Evolutionary conservation across 2,113 vertebrate species (phyloP).

Genomic region (Crotophaga sulcirostris): DNA sequence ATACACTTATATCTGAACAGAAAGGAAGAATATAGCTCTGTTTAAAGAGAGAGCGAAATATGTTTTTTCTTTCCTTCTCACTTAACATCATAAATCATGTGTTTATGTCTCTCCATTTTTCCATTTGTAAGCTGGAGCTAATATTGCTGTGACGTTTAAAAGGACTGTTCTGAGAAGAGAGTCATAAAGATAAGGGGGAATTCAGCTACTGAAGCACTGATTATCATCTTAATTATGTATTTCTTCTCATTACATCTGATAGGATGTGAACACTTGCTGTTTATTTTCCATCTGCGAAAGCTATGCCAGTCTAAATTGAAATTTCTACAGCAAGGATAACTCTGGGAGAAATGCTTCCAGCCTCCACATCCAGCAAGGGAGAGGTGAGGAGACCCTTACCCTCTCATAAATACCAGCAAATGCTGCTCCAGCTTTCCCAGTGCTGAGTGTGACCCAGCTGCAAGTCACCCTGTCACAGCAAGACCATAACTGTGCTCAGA

Average conservation of each 20-base stretch:
- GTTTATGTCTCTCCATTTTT: not conserved
- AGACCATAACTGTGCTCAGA: constrained; percentile 8
- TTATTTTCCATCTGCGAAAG: constrained; percentile 9
- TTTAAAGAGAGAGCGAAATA: not conserved
- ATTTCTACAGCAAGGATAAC: not conserved
- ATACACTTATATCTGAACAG: not conserved
- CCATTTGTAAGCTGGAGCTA: not conserved
- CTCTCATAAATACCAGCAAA: not conserved
- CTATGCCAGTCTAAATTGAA: not conserved
- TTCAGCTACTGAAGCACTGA: not conserved
- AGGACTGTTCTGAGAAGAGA: constrained; percentile 10
- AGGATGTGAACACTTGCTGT: not conserved
- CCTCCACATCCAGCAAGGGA: not conserved
- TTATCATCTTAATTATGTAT: constrained; percentile 22
- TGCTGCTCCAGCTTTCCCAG: not conserved
- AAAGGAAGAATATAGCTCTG: not conserved
- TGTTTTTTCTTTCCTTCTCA: not conserved
- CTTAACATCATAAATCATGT: not conserved
- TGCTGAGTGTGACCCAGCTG: not conserved
- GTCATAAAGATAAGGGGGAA: constrained; percentile 3
- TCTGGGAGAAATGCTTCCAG: not conserved
- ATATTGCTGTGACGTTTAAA: constrained; percentile 25
- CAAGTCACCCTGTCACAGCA: constrained; percentile 16
- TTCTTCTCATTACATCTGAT: constrained; percentile 36
- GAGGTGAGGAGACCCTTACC: not conserved